phyloP scores from a whole-genome alignment of 2,888 invertebrate genomes.

The Euplagia quadripunctaria region DNA sequence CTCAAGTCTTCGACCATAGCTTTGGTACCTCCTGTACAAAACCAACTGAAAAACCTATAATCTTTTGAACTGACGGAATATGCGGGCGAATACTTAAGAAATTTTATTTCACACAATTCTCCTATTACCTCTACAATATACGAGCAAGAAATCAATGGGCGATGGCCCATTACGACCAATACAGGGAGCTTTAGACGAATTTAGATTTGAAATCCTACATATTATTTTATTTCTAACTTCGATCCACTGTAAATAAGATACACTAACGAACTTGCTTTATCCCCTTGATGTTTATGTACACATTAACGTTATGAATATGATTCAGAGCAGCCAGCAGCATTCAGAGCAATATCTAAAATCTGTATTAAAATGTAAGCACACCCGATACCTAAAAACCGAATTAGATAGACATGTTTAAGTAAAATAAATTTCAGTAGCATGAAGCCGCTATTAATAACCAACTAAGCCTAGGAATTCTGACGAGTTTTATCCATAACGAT shows the following conservation, averaged over 20 bases:
- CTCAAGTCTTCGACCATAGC: not conserved
- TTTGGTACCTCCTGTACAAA: not conserved
- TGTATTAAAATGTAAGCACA: too few relatives aligned
- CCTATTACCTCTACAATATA: constrained; percentile 43
- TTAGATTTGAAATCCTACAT: not conserved
- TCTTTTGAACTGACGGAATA: constrained; percentile 27
- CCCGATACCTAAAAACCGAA: too few relatives aligned
- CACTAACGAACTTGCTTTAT: not conserved
- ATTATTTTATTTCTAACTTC: not conserved
- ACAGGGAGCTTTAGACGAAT: constrained; percentile 1
- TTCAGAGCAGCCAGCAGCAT: not conserved
- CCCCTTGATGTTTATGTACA: not conserved
- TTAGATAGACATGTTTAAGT: too few relatives aligned
- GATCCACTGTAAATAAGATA: not conserved
- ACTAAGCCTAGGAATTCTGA: too few relatives aligned
- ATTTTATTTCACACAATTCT: constrained; percentile 52
- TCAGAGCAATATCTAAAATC: too few relatives aligned
- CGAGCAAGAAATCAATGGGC: not conserved
- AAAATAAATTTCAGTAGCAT: too few relatives aligned
- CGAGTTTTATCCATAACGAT: too few relatives aligned
- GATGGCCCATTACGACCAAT: not conserved
- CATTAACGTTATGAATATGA: not conserved
- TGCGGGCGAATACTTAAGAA: constrained; percentile 46
- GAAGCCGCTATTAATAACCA: too few relatives aligned
- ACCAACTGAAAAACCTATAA: not conserved